Conservation (phyloP, 2,888 invertebrate species). For the Antitype chi region DNA sequence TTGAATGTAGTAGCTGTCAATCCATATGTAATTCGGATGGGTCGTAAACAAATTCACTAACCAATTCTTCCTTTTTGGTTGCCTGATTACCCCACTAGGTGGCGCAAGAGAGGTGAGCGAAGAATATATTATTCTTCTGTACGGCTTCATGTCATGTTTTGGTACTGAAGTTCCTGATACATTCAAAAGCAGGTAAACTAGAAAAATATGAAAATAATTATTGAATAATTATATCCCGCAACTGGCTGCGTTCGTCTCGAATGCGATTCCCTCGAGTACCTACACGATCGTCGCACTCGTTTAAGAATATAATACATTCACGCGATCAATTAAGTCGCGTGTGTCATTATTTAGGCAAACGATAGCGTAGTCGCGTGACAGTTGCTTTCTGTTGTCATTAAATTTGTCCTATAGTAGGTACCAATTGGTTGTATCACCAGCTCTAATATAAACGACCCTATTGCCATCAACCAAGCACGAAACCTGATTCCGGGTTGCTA, state of each 20-base stretch:
- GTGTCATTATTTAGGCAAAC: no score
- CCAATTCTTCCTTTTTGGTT: not conserved
- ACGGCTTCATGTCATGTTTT: not conserved
- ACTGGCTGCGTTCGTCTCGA: not conserved
- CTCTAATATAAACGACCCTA: no score
- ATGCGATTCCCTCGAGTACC: not conserved
- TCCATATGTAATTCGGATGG: not conserved
- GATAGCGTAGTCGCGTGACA: no score
- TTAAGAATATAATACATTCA: no score
- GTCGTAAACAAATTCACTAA: not conserved
- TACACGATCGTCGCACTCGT: no score
- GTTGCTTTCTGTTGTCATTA: no score
- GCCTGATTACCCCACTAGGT: not conserved
- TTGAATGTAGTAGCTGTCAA: conserved; percentile 12
- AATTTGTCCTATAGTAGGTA: no score
- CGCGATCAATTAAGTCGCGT: no score
- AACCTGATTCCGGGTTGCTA: no score
- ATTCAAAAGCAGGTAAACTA: conserved; percentile 5
- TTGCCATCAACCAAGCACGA: no score
- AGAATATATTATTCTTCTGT: conserved; percentile 7
- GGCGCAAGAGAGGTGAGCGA: not conserved
- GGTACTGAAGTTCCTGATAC: not conserved
- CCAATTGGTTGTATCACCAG: no score
- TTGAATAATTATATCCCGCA: not conserved
- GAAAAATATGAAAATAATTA: not conserved